Percentiles rank a stretch among this genome's conserved stretches.
Evolutionary conservation across 2,797 vertebrate species (phyloP).

Genomic region (Apogon talboti): DNA sequence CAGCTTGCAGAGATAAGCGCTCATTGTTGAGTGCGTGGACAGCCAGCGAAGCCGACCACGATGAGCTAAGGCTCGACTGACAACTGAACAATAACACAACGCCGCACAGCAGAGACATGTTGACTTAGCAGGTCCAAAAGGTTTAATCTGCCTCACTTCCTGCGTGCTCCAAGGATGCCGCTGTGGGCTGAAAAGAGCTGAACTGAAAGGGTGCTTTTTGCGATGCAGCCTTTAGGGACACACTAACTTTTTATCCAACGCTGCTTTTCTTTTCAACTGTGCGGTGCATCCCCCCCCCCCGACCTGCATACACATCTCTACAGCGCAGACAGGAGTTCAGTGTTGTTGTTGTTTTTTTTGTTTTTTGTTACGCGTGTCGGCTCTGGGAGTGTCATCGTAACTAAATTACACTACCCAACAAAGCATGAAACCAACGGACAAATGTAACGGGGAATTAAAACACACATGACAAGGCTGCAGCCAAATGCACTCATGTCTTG

Average conservation of each 20-base stretch:
- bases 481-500: constrained; percentile 37
- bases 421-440: constrained; percentile 27
- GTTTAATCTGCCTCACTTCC: constrained; percentile 81
- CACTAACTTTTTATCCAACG: constrained; percentile 33
- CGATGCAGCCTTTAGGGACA: constrained; percentile 34
- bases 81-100: constrained; percentile 80
- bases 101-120: constrained; percentile 73
- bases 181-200: constrained; percentile 56
- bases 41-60: constrained; percentile 47
- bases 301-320: not conserved
- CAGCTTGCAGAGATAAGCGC: constrained; percentile 69
- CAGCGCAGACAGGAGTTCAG: not conserved
- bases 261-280: constrained; percentile 31
- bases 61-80: constrained; percentile 76
- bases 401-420: constrained; percentile 29
- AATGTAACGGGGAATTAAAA: constrained; percentile 35
- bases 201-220: constrained; percentile 53
- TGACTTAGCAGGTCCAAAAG: constrained; percentile 78
- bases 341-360: too few species aligned
- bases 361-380: constrained; percentile 3
- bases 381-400: not conserved
- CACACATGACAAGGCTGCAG: constrained; percentile 17
- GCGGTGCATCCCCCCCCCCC: not conserved
- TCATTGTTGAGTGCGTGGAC: constrained; percentile 67
- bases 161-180: constrained; percentile 73